phyloP scores from a whole-genome alignment of 2,888 invertebrate species.

The Muschampia plurimacula region DNA sequence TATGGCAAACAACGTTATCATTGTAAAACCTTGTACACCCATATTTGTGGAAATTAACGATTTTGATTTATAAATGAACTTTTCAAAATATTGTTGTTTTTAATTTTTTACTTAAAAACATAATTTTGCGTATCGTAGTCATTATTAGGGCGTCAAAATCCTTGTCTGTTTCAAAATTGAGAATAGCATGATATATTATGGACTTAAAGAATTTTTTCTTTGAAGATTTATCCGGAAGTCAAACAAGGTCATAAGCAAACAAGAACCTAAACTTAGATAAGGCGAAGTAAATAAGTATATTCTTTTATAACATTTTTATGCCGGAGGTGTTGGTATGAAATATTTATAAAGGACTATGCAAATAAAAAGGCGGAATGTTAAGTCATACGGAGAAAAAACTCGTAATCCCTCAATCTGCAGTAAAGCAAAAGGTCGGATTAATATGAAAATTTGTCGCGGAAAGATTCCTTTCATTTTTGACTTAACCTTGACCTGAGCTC shows the following conservation, averaged over 20 bases:
- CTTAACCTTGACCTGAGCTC: conserved; percentile 25
- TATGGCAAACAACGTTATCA: too few species aligned
- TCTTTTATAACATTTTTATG: conserved; percentile 11
- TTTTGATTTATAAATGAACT: too few species aligned
- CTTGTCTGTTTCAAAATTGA: background rate
- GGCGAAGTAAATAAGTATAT: background rate
- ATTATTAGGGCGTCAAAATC: too few species aligned
- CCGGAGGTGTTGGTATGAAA: conserved; percentile 20
- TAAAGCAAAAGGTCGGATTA: conserved; percentile 28
- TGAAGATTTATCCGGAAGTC: background rate
- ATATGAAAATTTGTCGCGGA: conserved; percentile 23
- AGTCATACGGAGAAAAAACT: conserved; percentile 32
- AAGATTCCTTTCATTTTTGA: conserved; percentile 20
- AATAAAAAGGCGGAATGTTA: conserved; percentile 26
- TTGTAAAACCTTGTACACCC: too few species aligned
- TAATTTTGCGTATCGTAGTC: too few species aligned
- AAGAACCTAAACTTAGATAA: background rate
- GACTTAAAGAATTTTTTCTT: background rate
- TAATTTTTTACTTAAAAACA: too few species aligned
- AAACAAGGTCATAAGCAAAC: background rate
- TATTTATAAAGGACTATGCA: conserved; percentile 28
- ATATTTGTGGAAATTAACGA: too few species aligned
- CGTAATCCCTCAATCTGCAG: conserved; percentile 36
- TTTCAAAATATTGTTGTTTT: too few species aligned
- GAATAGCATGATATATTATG: background rate